Conservation (phyloP, 1,140 invertebrate species). For the Dinothrombium tinctorium region DNA sequence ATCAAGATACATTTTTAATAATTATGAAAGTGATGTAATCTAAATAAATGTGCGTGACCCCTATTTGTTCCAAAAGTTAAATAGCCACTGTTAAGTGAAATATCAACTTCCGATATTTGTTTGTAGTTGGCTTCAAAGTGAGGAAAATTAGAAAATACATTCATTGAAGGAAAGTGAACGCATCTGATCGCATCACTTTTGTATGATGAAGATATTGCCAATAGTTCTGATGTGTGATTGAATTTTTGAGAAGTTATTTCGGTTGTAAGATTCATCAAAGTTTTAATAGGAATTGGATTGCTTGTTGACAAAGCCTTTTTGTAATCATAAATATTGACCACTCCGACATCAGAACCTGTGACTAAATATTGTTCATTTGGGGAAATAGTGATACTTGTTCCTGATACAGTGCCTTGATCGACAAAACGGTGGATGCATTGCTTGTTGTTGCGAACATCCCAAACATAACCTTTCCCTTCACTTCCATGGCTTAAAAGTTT, state of each 20-base stretch:
- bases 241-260: constrained; percentile 44
- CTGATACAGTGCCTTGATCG: constrained; percentile 63
- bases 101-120: constrained; percentile 29
- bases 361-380: constrained; percentile 50
- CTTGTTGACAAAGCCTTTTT: constrained; percentile 22
- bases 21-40: constrained; percentile 17
- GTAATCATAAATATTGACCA: constrained; percentile 67
- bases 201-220: constrained; percentile 42
- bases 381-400: constrained; percentile 41
- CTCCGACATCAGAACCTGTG: constrained; percentile 55
- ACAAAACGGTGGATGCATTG: constrained; percentile 43
- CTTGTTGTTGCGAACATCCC: constrained; percentile 41
- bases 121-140: constrained; percentile 26
- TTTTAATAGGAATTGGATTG: constrained; percentile 24
- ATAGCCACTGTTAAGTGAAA: constrained; percentile 50
- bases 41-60: constrained; percentile 37
- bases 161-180: constrained; percentile 45
- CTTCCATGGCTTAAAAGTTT: constrained; percentile 26
- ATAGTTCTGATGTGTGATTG: constrained; percentile 55
- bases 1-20: no score
- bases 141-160: constrained; percentile 66
- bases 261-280: constrained; percentile 46
- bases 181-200: constrained; percentile 50
- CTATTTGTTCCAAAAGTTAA: constrained; percentile 36
- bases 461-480: constrained; percentile 46